Base-by-base conservation (phyloP, 2,797 vertebrate species). In the Eurystomus glaucurus region DNA sequence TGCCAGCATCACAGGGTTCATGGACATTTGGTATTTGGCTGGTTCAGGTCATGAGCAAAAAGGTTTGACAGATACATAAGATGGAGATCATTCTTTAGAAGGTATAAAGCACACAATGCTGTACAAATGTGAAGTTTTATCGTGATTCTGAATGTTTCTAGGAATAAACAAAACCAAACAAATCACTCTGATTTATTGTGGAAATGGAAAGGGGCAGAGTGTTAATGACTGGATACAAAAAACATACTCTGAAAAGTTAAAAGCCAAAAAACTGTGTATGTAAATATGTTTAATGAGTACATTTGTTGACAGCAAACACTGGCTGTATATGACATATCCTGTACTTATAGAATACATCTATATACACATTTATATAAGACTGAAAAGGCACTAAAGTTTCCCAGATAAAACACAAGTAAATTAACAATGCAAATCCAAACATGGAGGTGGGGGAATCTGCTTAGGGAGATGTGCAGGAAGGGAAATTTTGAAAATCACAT, bases 361-460 rank as follows among this genome's bases (percentile, higher is more conserved):
- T 96, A 52, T 96, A 96, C 85, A 96, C 43, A 48, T 91, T 89
- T 92, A 85, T 71, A 70, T 28, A 72, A 94, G 85, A 94, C 85
- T 72, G 80, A 77, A 95, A 97, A 97, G 97, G 97, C 97, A 97
- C 97, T 96, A 71, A 83, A 96, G 26, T 94, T 93, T 94, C 52
- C 75, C 89, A 94, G 37, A 87, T 83, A 75, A 75, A 94, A 85
- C 77, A 95, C 71, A 71, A 79, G n/a, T 89, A 70, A 87, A 61
- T 93, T 50, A 68, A 81, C 46, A 62, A 41, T 39, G 60, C 83
- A 68, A 97, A 88, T 91, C 78, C 68, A 50, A 82, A 69, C 25
- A 17, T 21, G 41, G 51, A 64, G 48, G 29, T 9, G 77, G 77
- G 35, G 48, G 28, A 70, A 52, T 89, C 85, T 26, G 1, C 60